Evolutionary conservation across 2,888 invertebrate genomes (phyloP).

Genomic region (Rhimphoctona megacephalus): DNA sequence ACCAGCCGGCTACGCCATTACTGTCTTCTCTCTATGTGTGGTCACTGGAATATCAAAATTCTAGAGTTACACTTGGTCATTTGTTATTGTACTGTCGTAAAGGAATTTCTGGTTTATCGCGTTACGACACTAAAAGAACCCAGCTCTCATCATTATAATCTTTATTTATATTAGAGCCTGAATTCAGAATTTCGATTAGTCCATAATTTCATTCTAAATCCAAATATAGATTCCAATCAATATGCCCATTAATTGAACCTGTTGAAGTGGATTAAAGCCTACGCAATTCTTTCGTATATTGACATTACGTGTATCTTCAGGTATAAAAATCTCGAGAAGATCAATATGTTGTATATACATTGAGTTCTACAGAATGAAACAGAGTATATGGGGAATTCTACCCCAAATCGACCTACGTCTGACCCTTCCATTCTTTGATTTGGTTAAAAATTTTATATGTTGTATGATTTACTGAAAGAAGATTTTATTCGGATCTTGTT

Average conservation of each 20-base stretch:
- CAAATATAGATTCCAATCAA: neutral
- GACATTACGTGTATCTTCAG: neutral
- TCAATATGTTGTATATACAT: neutral
- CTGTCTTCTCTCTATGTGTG: constrained; percentile 13
- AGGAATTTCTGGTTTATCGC: neutral
- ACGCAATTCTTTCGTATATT: neutral
- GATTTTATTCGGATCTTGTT: too few relatives aligned
- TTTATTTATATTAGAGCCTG: neutral
- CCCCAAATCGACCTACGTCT: too few relatives aligned
- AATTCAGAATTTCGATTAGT: neutral
- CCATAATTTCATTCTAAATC: neutral
- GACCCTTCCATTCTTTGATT: too few relatives aligned
- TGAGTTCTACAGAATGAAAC: too few relatives aligned
- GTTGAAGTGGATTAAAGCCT: neutral
- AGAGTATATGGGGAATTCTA: too few relatives aligned
- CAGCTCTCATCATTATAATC: neutral
- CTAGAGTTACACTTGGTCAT: constrained; percentile 60
- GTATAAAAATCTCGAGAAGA: neutral
- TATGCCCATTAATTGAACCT: neutral
- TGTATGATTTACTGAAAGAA: too few relatives aligned
- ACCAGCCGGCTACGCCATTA: constrained; percentile 31
- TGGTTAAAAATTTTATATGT: too few relatives aligned
- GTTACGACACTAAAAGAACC: constrained; percentile 17
- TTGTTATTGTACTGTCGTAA: constrained; percentile 41
- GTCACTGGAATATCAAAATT: constrained; percentile 58